Evolutionary conservation across 2,888 invertebrate species (phyloP).

Genomic region (Tenthredo scrophulariae): DNA sequence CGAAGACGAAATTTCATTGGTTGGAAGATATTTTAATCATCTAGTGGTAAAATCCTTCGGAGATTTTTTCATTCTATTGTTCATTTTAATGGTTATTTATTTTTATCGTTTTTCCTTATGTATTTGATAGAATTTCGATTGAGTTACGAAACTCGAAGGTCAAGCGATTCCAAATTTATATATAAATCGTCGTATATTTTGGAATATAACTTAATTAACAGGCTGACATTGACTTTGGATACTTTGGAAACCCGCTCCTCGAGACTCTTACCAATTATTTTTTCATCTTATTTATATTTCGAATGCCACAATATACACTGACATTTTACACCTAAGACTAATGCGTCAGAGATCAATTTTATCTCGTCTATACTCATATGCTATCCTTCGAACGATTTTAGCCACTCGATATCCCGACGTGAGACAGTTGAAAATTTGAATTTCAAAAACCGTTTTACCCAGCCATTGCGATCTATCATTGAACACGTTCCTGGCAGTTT

Average conservation of each 20-base stretch:
- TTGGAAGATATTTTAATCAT: neutral
- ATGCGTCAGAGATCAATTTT: neutral
- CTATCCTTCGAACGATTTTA: neutral
- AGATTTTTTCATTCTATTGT: neutral
- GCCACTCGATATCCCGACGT: neutral
- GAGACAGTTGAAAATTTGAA: neutral
- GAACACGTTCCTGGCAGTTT: neutral
- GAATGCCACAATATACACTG: neutral
- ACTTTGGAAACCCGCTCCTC: neutral
- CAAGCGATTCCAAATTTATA: neutral
- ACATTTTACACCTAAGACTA: neutral
- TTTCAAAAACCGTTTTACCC: neutral
- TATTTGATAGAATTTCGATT: neutral
- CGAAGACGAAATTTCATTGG: neutral
- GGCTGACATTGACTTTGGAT: constrained; percentile 30
- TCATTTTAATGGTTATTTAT: neutral
- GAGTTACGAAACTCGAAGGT: neutral
- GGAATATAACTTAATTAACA: neutral
- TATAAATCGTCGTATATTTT: neutral
- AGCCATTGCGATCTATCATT: neutral
- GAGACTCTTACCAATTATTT: neutral
- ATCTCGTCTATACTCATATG: neutral
- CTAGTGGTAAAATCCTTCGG: neutral
- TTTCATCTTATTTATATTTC: neutral
- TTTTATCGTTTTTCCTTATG: neutral